Conservation (phyloP, 2,888 invertebrate genomes). For the Melanotus villosus region DNA sequence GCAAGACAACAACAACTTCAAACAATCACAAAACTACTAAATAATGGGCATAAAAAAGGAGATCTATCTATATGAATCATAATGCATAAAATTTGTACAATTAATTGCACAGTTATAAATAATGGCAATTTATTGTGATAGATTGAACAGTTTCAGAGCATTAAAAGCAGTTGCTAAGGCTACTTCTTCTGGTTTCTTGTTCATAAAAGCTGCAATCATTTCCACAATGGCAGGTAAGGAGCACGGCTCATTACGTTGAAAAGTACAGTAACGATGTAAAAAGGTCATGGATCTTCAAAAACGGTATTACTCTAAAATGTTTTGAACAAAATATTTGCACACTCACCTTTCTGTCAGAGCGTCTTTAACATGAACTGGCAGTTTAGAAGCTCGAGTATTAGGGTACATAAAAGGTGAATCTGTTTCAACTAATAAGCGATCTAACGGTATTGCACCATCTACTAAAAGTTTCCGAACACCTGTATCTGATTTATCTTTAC, state of each 20-base stretch:
- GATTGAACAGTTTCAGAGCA: slow-evolving; percentile 90
- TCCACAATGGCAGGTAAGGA: slow-evolving; percentile 93
- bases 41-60: no score
- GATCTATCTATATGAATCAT: slow-evolving; percentile 5
- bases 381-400: slow-evolving; percentile 92
- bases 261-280: slow-evolving; percentile 92
- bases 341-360: slow-evolving; percentile 85
- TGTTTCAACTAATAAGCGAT: slow-evolving; percentile 89
- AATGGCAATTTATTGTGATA: slow-evolving; percentile 75
- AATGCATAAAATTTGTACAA: slow-evolving; percentile 13
- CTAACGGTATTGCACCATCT: slow-evolving; percentile 85
- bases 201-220: slow-evolving; percentile 93
- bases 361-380: slow-evolving; percentile 90
- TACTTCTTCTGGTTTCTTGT: slow-evolving; percentile 89
- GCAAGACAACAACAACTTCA: not conserved
- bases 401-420: slow-evolving; percentile 98
- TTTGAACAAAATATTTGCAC: not conserved
- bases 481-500: slow-evolving; percentile 93
- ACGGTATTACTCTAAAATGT: slow-evolving; percentile 27
- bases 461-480: slow-evolving; percentile 89
- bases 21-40: slow-evolving; percentile 19
- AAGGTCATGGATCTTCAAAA: slow-evolving; percentile 80
- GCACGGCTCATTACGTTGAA: slow-evolving; percentile 97
- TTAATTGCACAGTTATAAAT: slow-evolving; percentile 7
- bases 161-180: slow-evolving; percentile 93